phyloP scores from a whole-genome alignment of 2,888 invertebrate species.

The Synergus japonicus region DNA sequence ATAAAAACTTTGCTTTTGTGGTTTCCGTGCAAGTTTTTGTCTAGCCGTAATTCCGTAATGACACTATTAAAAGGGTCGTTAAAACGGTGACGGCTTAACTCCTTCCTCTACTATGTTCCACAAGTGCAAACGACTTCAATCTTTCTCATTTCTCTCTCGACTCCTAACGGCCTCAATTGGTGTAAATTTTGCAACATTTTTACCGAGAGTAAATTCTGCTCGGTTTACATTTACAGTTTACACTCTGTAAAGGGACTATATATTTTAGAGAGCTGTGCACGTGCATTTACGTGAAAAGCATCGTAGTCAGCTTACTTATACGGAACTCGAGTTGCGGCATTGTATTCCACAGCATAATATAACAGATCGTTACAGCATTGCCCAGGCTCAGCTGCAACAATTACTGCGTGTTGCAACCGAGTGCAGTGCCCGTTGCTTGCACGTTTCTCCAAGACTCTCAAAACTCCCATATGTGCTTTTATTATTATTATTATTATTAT shows the following conservation, averaged over 20 bases:
- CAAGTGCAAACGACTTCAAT: slow-evolving; percentile 52
- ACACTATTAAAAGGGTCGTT: slow-evolving; percentile 38
- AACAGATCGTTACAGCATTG: slow-evolving; percentile 57
- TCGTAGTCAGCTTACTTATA: slow-evolving; percentile 43
- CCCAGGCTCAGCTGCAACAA: slow-evolving; percentile 62
- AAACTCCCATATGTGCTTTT: slow-evolving; percentile 4
- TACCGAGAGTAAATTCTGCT: slow-evolving; percentile 11
- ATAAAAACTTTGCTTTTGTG: not conserved
- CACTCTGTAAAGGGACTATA: not conserved
- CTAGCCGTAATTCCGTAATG: slow-evolving; percentile 22
- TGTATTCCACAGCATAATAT: slow-evolving; percentile 51
- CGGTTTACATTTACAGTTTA: slow-evolving; percentile 15
- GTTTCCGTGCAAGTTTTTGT: slow-evolving; percentile 26
- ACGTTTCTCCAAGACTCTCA: slow-evolving; percentile 47
- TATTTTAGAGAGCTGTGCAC: slow-evolving; percentile 43
- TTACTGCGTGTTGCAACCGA: slow-evolving; percentile 67
- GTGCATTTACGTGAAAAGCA: slow-evolving; percentile 50
- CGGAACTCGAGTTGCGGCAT: slow-evolving; percentile 57
- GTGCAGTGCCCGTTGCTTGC: slow-evolving; percentile 45
- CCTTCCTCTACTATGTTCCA: slow-evolving; percentile 9
- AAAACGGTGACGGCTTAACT: slow-evolving; percentile 47
- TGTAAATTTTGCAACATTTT: slow-evolving; percentile 33
- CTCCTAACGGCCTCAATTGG: slow-evolving; percentile 21
- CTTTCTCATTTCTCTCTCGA: slow-evolving; percentile 42
- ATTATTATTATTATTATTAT: not conserved